These are phyloP conservation scores for Rhyacophila brunnea DNA, from an alignment of 1,140 invertebrate species.

Conservation along the genomic window DNA sequence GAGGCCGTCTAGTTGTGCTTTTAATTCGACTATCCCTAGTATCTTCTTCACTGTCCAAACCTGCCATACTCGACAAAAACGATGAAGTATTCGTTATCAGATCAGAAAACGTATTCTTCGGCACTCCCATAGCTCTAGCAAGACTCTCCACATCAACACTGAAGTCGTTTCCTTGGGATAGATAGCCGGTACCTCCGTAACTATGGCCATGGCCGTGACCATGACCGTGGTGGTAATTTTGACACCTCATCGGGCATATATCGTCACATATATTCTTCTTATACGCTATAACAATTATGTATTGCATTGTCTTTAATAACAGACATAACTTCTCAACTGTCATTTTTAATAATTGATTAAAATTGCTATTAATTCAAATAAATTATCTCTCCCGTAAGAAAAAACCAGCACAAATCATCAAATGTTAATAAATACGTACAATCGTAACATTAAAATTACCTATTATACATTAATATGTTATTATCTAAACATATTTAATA, in stretches of 20 bases:
- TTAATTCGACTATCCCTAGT: no score
- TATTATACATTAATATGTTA: no score
- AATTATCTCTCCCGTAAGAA: no score
- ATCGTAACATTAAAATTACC: no score
- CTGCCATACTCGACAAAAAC: no score
- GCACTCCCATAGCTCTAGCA: slow-evolving; percentile 27
- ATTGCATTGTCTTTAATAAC: slow-evolving; percentile 32
- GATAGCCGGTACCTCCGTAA: slow-evolving; percentile 3
- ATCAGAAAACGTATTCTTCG: slow-evolving; percentile 22
- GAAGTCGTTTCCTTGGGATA: slow-evolving; percentile 2
- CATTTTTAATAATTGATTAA: slow-evolving; percentile 8
- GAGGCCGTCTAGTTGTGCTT: no score
- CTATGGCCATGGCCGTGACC: slow-evolving; percentile 12
- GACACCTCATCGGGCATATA: slow-evolving; percentile 28
- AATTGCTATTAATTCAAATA: neutral
- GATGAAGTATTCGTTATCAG: slow-evolving; percentile 4
- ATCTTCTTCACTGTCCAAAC: no score
- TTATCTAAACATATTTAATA: no score
- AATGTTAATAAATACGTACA: no score
- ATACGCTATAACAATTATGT: slow-evolving; percentile 26
- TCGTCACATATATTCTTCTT: slow-evolving; percentile 30
- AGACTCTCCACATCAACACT: slow-evolving; percentile 28
- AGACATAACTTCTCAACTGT: slow-evolving; percentile 28
- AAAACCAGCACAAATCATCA: no score
- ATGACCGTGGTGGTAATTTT: slow-evolving; percentile 4